Conservation (phyloP, 2,113 vertebrate species). For the Elgaria multicarinata region DNA sequence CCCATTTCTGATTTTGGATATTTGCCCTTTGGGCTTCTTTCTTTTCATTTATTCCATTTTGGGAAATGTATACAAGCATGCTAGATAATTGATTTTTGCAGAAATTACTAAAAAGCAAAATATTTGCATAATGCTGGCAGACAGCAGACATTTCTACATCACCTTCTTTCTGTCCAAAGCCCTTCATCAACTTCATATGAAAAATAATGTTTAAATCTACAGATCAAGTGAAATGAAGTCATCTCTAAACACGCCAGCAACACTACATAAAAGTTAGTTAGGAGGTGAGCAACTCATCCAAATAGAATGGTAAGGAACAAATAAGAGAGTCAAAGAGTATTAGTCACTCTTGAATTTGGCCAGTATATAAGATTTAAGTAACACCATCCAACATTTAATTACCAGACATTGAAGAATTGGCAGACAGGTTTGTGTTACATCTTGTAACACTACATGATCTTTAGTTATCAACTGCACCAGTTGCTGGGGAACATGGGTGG, state of each 20-base stretch:
- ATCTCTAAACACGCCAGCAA: slow-evolving; percentile 59
- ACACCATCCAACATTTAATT: slow-evolving; percentile 36
- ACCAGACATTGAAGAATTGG: neutral
- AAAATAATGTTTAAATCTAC: slow-evolving; percentile 14
- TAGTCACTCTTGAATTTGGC: slow-evolving; percentile 28
- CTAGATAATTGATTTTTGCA: neutral
- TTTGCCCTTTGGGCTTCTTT: neutral
- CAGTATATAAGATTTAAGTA: neutral
- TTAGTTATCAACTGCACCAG: too few relatives aligned
- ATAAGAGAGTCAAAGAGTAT: slow-evolving; percentile 44
- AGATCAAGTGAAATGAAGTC: slow-evolving; percentile 26
- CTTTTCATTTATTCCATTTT: neutral
- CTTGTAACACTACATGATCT: neutral
- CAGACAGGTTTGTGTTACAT: neutral
- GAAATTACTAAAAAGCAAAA: slow-evolving; percentile 29
- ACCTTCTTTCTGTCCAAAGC: slow-evolving; percentile 32
- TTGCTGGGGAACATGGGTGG: too few relatives aligned
- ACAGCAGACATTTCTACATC: neutral
- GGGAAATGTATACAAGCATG: neutral
- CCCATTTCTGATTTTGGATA: neutral
- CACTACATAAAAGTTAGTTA: slow-evolving; percentile 64
- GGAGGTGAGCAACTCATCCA: slow-evolving; percentile 60
- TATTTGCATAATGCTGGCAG: slow-evolving; percentile 16
- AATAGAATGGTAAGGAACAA: slow-evolving; percentile 53
- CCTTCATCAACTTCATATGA: rapidly evolving